A percentile compares a stretch with the other conserved stretches of the same genome.
These are phyloP conservation scores for Chironomus riparius DNA, from an alignment of 2,888 invertebrate genomes.

Conservation along the genomic window DNA sequence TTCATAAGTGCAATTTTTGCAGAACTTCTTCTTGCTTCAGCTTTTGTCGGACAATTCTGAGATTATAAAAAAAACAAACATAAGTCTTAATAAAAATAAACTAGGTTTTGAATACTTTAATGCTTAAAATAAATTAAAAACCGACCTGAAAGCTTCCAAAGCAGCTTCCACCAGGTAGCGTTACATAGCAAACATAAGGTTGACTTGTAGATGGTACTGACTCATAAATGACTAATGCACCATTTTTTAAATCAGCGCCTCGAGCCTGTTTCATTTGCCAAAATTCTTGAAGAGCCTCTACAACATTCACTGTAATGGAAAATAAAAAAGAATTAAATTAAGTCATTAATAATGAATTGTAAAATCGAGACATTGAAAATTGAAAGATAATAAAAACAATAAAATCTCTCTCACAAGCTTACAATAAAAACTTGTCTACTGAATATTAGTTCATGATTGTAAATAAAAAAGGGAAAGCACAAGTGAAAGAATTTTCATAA, in stretches of 20 bases:
- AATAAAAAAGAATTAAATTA: conserved; percentile 9
- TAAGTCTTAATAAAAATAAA: no score
- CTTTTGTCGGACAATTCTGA: conserved; percentile 89
- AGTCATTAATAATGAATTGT: conserved; percentile 28
- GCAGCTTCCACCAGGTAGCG: conserved; percentile 89
- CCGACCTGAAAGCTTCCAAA: conserved; percentile 89
- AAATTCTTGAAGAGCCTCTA: conserved; percentile 91
- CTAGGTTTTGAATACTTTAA: no score
- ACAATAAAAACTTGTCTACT: background rate
- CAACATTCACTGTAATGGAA: conserved; percentile 71
- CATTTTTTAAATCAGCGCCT: conserved; percentile 74
- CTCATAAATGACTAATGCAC: conserved; percentile 89
- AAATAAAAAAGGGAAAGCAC: background rate
- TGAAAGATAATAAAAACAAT: background rate
- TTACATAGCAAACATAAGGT: conserved; percentile 91
- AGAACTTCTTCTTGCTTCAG: conserved; percentile 86
- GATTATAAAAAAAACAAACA: conserved; percentile 29
- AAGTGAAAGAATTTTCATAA: no score
- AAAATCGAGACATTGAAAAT: conserved; percentile 10
- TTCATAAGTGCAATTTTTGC: conserved; percentile 96
- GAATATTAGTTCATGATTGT: background rate
- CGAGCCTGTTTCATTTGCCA: conserved; percentile 94
- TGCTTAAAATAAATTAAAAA: conserved; percentile 9
- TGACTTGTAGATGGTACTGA: conserved; percentile 84
- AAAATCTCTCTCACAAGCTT: background rate